Evolutionary conservation across 2,113 vertebrate species (phyloP), one percentile per base, ranked within the genome.

Genomic region (Tricholaema leucomelas): DNA sequence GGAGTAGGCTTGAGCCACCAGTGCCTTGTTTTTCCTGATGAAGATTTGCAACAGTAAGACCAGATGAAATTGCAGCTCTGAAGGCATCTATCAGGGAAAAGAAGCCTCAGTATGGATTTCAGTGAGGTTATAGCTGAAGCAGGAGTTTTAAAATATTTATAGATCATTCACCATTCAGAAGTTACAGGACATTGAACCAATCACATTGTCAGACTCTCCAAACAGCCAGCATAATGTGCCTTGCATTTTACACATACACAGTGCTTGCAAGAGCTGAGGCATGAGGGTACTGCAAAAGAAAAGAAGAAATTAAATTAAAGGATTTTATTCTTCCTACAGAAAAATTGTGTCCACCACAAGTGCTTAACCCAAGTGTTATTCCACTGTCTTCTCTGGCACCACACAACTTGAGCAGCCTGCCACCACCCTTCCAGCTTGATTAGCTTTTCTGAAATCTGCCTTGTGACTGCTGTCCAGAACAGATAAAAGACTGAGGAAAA

Each of bases 71-170:
- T 73, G 33, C 50, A 79, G 31, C 23, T 65, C 66, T 4, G 14
- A 88, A 85, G 40, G 56, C 64, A 87, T 67, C 60, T 91, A 72
- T 83, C 82, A 80, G 79, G 28, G 81, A 91, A 95, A 88, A 7
- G 36, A 96, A 88, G 46, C 60, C 59, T 94, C 60, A 54, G 31
- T 60, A 80, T 19, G 36, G 78, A 87, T 93, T 92, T 90, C 92
- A 79, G 74, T 8, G 46, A 95, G 56, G 56, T 66, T 93, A 50
- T 40, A 84, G 81, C 73, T 79, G 78, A 87, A 94, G 70, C 36
- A 87, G 17, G 35, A 70, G 46, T 74, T 91, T 70, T 95, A 77
- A 96, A 96, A 93, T 94, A 95, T 94, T 94, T 92, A 94, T 95
- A 76, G 33, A 59, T 54, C 40, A 58, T 91, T 81, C 93, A 94